Percentiles rank a stretch among this genome's conserved stretches.
phyloP scores from a whole-genome alignment of 2,797 vertebrate species.

The Urosaurus nigricauda region DNA sequence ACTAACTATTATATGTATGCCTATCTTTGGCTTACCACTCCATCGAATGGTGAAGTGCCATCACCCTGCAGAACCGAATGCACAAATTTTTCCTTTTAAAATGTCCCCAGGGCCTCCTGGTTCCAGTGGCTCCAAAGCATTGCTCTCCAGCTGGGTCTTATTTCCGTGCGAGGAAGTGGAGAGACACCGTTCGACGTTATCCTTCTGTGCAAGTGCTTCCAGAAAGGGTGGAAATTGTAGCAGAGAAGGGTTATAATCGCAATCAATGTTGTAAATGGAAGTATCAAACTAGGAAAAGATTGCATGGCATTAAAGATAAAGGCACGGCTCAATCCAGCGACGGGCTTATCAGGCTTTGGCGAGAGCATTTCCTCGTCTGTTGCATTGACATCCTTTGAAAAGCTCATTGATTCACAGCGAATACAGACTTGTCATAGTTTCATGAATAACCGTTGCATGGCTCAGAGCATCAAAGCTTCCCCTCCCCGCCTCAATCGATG shows the following conservation, averaged over 20 bases:
- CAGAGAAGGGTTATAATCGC: slow-evolving; percentile 72
- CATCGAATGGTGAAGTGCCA: background rate
- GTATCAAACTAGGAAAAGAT: slow-evolving; percentile 77
- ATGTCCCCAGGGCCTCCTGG: slow-evolving; percentile 57
- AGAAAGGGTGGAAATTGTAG: slow-evolving; percentile 57
- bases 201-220: slow-evolving; percentile 58
- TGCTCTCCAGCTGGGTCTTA: background rate
- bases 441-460: slow-evolving; percentile 77
- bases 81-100: slow-evolving; percentile 57
- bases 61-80: slow-evolving; percentile 36
- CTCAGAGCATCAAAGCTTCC: slow-evolving; percentile 82
- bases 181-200: slow-evolving; percentile 47
- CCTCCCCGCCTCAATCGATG: slow-evolving; percentile 77
- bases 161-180: slow-evolving; percentile 31
- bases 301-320: slow-evolving; percentile 81
- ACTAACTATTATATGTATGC: too few species aligned
- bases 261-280: slow-evolving; percentile 74
- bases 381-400: slow-evolving; percentile 76
- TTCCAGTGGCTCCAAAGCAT: too few species aligned
- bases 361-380: slow-evolving; percentile 66
- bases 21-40: too few species aligned
- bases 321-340: slow-evolving; percentile 73
- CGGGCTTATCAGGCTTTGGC: slow-evolving; percentile 79
- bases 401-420: slow-evolving; percentile 85
- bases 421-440: slow-evolving; percentile 84